Evolutionary conservation across 2,888 invertebrate genomes (phyloP), one percentile per base, ranked within the genome.

Genomic region (Pilophorus perplexus): DNA sequence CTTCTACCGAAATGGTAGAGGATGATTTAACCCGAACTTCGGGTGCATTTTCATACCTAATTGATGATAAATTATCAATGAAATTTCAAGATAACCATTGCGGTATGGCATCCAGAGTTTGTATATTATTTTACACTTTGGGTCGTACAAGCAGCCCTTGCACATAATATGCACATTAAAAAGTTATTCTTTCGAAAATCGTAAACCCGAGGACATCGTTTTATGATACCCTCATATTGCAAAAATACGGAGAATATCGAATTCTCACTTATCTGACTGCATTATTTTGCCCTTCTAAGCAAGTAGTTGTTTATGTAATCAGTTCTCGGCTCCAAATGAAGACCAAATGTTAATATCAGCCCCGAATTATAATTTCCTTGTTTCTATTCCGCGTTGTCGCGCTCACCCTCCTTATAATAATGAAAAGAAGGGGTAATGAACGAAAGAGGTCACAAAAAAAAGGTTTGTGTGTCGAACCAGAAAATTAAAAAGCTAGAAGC

Each of bases 401-500:
- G 10, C 3, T 8, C 20, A 23, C n/a, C 0, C 20, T 25, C 25
- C 22, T 46, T 44, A 46, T 25, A 25, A 22, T 22, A 46, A 22
- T 46, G 38, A 46, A 50, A 50, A 12, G 27, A 12, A 10, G 23
- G 18, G 20, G 44, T 14, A 52, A 52, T 52, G 52, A 25, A 52
- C 28, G 28, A 52, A 25, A 18, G 18, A 52, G 25, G 52, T 52
- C 52, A 52, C 18, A 6, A 33, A 8, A 12, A 33, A 33, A 18
- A 18, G 4, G 14, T 52, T 28, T 22, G 52, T 52, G 52, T 52
- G 25, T 28, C 14, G 52, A 28, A 28, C 52, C 52, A 52, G 52
- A 52, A 52, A 52, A 52, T 52, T 52, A 28, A 52, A 52, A 52
- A 28, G 27, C 27, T 52, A 46, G 25, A 25, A 22, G 22, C 52